Evolutionary conservation across 1,140 invertebrate genomes (phyloP).

Genomic region (Carcinoscorpius rotundicauda): DNA sequence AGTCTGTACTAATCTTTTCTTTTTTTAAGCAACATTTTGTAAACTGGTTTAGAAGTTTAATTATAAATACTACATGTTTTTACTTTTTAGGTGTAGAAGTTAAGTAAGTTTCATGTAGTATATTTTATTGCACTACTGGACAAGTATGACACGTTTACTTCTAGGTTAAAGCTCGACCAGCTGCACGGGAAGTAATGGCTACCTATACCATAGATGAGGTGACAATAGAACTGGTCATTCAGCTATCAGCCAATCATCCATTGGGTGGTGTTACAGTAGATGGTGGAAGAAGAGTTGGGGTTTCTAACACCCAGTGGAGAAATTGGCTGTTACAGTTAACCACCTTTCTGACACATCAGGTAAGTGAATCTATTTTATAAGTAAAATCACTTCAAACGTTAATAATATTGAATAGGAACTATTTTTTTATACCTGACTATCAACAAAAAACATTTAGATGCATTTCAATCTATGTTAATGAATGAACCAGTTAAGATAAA

Average conservation of each 20-base stretch:
- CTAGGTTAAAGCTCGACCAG: conserved; percentile 54
- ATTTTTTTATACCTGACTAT: no score
- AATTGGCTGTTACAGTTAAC: conserved; percentile 67
- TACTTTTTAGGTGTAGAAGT: conserved; percentile 4
- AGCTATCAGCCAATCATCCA: conserved; percentile 66
- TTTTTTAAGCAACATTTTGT: no score
- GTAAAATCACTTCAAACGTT: no score
- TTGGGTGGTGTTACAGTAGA: conserved; percentile 56
- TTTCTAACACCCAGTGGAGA: conserved; percentile 46
- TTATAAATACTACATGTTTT: neutral
- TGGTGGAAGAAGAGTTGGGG: conserved; percentile 48
- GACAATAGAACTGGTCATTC: conserved; percentile 61
- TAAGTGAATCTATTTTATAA: conserved; percentile 27
- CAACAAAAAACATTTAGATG: neutral
- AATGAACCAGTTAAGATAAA: no score
- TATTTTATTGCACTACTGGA: neutral
- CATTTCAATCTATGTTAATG: no score
- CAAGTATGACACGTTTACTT: conserved; percentile 1
- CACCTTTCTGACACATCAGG: conserved; percentile 66
- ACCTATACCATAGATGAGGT: conserved; percentile 68
- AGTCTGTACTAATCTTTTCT: no score
- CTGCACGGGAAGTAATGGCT: conserved; percentile 60
- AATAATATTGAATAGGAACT: no score
- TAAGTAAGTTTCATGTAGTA: neutral
- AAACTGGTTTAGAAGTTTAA: no score